Conservation (phyloP, 2,797 vertebrate genomes). For the Brachyalestes nurse region DNA sequence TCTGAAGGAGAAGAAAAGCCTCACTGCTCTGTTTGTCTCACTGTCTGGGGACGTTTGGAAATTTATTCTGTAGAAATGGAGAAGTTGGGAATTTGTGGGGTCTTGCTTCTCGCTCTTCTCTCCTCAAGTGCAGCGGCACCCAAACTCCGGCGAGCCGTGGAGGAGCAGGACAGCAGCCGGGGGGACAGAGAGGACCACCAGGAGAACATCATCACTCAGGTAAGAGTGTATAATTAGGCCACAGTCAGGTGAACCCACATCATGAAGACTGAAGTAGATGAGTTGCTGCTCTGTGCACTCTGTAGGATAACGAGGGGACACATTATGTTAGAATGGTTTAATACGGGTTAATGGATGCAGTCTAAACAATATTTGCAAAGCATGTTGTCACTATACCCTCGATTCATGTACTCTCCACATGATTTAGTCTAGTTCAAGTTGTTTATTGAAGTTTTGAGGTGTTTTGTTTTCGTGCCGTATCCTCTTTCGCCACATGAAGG, state of each 20-base stretch:
- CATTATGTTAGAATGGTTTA: no score
- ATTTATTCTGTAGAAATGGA: slow-evolving; percentile 40
- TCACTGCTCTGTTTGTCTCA: not conserved
- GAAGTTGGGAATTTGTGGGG: slow-evolving; percentile 39
- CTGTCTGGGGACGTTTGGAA: not conserved
- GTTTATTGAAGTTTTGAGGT: not conserved
- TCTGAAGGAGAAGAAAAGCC: not conserved
- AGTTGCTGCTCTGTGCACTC: no score
- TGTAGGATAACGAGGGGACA: no score
- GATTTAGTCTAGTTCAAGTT: not conserved
- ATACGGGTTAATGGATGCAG: no score
- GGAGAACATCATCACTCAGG: slow-evolving; percentile 87
- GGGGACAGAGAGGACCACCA: slow-evolving; percentile 79
- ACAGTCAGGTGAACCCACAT: no score
- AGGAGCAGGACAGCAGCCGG: slow-evolving; percentile 67
- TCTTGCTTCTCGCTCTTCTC: slow-evolving; percentile 56
- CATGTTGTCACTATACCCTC: no score
- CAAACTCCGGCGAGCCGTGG: slow-evolving; percentile 62
- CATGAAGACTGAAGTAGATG: no score
- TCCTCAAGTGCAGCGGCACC: slow-evolving; percentile 62
- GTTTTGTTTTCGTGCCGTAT: not conserved
- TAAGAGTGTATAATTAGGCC: slow-evolving; percentile 59
- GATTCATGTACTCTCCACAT: no score
- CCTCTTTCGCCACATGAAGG: not conserved
- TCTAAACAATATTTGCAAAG: no score